Percentiles rank a stretch among this genome's conserved stretches.
These are phyloP conservation scores for Dicyrtomina minuta DNA, from an alignment of 2,888 invertebrate species.

Conservation along the genomic window DNA sequence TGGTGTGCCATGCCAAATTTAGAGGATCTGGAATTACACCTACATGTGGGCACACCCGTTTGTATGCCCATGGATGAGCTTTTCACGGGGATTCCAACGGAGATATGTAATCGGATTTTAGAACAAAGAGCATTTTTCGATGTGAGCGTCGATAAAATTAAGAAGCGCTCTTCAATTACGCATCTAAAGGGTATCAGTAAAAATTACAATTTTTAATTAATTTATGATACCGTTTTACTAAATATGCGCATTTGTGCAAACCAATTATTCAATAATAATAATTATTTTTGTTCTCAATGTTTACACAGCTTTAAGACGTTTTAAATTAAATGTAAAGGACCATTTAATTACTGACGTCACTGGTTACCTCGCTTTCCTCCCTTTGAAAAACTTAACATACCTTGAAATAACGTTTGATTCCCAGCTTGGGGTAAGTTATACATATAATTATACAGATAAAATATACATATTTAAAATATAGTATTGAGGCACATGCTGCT, in stretches of 20 bases:
- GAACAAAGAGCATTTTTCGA: conserved; percentile 26
- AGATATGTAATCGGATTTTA: conserved; percentile 19
- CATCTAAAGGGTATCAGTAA: conserved; percentile 19
- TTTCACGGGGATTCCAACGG: conserved; percentile 23
- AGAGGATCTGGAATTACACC: conserved; percentile 24
- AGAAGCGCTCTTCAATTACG: conserved; percentile 9
- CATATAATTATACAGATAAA: neutral
- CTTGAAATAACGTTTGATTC: conserved; percentile 37
- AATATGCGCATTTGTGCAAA: neutral
- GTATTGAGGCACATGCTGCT: too few relatives aligned
- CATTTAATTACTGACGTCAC: conserved; percentile 44
- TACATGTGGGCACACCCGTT: neutral
- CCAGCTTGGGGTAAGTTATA: conserved; percentile 12
- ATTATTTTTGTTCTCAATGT: too few relatives aligned
- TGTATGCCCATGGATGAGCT: conserved; percentile 13
- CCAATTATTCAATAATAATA: too few relatives aligned
- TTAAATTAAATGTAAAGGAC: conserved; percentile 16
- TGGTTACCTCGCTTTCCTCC: conserved; percentile 44
- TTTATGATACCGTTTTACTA: neutral
- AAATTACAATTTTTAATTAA: neutral
- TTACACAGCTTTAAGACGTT: conserved; percentile 4
- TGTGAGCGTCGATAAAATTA: conserved; percentile 15
- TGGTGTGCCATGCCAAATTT: conserved; percentile 30
- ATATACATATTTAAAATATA: too few relatives aligned
- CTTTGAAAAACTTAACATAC: conserved; percentile 32